Base-by-base conservation (phyloP, 2,888 invertebrate genomes). In the Drosophila gaucha region DNA sequence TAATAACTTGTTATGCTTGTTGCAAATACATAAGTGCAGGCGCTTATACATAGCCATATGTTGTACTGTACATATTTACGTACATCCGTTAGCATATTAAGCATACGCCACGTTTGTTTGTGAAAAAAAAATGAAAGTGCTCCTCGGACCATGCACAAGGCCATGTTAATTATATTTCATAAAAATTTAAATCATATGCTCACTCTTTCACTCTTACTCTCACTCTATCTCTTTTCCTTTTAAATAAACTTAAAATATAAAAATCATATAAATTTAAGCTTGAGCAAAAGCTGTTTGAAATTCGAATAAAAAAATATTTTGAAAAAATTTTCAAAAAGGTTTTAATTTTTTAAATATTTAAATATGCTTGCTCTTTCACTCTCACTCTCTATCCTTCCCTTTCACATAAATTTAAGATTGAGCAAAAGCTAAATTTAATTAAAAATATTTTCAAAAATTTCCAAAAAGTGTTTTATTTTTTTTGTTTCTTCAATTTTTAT, bases 41-140 rank as follows among this genome's bases (percentile, higher is more conserved):
- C n/a, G n/a, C n/a, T n/a, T 12, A 31, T 36, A 12, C 36, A 41
- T n/a, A 24, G 6, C 31, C 16, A 38, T 18, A 31, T 30, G n/a
- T 16, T 3, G 2, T 22, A 49, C 24, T n/a, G 8, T 10, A 5
- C 3, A 33, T 28, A 31, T 18, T 16, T 10, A 49, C 16, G 41
- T 33, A 64, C 51, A 76, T 78, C 75, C 70, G 75, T 74, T 74
- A 69, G 59, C 55, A 74, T 60, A 66, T 68, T 46, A 51, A 58
- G 69, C 52, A 69, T 78, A 74, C 68, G 60, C 64, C 58, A 50
- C 55, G 62, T 56, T 56, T 60, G 58, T 68, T 64, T 78, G 58
- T 56, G 35, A 24, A 9, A 41, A 41, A 1, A 68, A 76, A 76
- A 79, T 79, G 78, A 78, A 78, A 78, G 78, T 79, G 66, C 71